Conservation (phyloP, 2,113 vertebrate species). For the Campylorhamphus procurvoides region DNA sequence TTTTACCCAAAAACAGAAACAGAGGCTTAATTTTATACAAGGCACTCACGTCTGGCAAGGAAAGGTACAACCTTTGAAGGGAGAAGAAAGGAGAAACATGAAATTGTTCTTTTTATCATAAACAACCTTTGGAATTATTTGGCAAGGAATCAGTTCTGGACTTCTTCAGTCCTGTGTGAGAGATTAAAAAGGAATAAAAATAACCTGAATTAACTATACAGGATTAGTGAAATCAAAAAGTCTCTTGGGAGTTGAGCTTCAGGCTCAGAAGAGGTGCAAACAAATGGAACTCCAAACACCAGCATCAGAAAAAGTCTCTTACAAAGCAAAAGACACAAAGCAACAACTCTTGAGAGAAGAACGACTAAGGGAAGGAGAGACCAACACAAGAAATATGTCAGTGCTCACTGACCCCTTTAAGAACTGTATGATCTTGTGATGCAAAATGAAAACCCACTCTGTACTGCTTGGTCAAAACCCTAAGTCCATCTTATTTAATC, state of each 20-base stretch:
- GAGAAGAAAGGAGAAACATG: background rate
- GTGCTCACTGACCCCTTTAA: background rate
- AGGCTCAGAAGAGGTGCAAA: background rate
- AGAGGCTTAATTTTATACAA: background rate
- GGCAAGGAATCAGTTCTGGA: background rate
- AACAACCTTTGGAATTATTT: background rate
- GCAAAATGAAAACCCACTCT: background rate
- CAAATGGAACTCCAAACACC: background rate
- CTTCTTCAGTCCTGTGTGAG: background rate
- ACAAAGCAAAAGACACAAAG: background rate
- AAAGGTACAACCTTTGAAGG: background rate
- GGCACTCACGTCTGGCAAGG: background rate
- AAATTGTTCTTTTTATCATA: background rate
- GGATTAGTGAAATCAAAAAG: constrained; percentile 3
- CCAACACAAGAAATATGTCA: background rate
- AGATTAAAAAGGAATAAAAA: constrained; percentile 36
- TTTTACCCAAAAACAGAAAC: background rate
- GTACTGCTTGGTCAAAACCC: background rate
- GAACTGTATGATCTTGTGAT: background rate
- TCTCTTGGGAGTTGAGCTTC: background rate
- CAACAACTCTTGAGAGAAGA: background rate
- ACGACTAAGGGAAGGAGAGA: background rate
- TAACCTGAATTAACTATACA: constrained; percentile 16
- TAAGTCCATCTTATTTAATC: background rate
- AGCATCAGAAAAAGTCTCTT: background rate